Evolutionary conservation across 2,113 vertebrate species (phyloP), one percentile per base, ranked within the genome.

Genomic region (Poeciliopsis retropinna): DNA sequence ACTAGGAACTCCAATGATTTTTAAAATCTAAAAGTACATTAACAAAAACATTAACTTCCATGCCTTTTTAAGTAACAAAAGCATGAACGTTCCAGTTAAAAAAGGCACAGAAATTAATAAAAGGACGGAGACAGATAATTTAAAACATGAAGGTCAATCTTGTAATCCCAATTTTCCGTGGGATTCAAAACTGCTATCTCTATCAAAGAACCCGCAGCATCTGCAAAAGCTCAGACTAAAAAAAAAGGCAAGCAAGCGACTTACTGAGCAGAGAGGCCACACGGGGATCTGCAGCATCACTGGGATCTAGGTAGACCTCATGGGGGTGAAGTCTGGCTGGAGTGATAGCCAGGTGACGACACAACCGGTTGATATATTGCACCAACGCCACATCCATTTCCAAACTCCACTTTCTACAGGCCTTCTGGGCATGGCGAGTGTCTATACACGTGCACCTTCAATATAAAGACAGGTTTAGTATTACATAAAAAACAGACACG

Each of bases 351-450:
- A 99, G 94, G 85, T 98, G 97, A 32, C 97, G 96, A 75, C 98
- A 99, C 4, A 99, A 95, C 37, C 97, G 94, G 93, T 98, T 98
- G 69, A 97, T 91, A 67, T 97, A 96, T 87, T 97, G 97, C 27
- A 99, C 97, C 0, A 99, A 93, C 0, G 97, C 97, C 28, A 98
- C 95, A 0, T 99, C 98, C 97, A 98, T 98, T 81, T 97, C 98
- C 85, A 99, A 94, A 0, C 91, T 95, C 97, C 97, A 99, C 81
- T 96, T 99, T 73, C 96, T 92, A 10, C 96, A 97, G 1, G 97
- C 95, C 87, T 98, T 99, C 72, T 99, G 98, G 0, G 98, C 98
- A 0, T 99, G 96, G 0, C 97, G 92, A 10, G 96, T 94, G 29
- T 99, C 97, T 1, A 97, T 95, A 85, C 98, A 98, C 73, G 98